These are phyloP conservation scores for Ephialtes manifestator DNA, from an alignment of 2,888 invertebrate genomes.

Conservation along the genomic window DNA sequence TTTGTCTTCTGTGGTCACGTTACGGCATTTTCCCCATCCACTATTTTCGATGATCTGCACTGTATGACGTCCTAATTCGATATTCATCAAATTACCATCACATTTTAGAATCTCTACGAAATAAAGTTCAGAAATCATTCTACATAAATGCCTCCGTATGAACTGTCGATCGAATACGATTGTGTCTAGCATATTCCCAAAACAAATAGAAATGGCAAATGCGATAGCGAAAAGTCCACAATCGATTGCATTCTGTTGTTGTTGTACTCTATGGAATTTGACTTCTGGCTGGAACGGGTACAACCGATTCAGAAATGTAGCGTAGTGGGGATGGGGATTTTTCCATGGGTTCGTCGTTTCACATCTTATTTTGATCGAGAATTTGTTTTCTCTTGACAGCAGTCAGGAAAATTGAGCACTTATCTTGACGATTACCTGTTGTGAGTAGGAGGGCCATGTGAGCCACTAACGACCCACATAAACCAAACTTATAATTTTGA, in stretches of 20 bases:
- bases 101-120: not conserved
- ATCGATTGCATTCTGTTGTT: not conserved
- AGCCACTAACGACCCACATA: not conserved
- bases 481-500: no score
- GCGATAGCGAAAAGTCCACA: not conserved
- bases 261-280: constrained; percentile 10
- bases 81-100: not conserved
- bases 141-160: not conserved
- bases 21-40: not conserved
- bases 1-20: not conserved
- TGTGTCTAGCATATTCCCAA: constrained; percentile 6
- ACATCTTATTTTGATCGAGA: not conserved
- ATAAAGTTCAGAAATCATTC: not conserved
- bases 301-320: not conserved
- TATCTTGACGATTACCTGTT: not conserved
- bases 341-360: not conserved
- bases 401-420: not conserved
- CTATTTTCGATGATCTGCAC: not conserved
- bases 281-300: constrained; percentile 14
- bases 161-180: not conserved
- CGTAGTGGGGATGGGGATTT: constrained; percentile 2
- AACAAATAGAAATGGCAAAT: constrained; percentile 10
- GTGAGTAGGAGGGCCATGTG: not conserved
- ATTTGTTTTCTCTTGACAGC: not conserved
- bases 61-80: not conserved